Percentiles rank a stretch among this genome's conserved stretches.
Conservation (phyloP, 2,888 invertebrate species). For the Esperia sulphurella region DNA sequence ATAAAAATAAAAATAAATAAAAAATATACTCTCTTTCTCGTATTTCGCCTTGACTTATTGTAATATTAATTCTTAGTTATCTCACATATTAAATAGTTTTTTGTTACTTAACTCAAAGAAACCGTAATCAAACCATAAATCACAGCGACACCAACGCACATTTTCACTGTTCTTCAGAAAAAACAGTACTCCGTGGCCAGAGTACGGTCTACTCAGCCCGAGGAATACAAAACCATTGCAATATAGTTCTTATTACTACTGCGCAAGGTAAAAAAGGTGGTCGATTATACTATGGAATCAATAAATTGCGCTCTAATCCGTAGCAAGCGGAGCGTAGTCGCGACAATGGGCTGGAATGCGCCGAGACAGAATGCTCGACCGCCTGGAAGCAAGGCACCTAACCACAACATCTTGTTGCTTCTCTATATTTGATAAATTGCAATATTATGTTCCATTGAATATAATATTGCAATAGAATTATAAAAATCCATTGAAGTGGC, state of each 20-base stretch:
- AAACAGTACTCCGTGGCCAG: slow-evolving; percentile 40
- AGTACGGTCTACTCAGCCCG: slow-evolving; percentile 21
- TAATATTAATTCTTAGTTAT: too few relatives aligned
- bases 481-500: too few relatives aligned
- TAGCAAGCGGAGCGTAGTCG: slow-evolving; percentile 41
- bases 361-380: slow-evolving; percentile 39
- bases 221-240: too few relatives aligned
- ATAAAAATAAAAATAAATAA: too few relatives aligned
- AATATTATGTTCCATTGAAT: too few relatives aligned
- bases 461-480: too few relatives aligned
- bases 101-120: too few relatives aligned
- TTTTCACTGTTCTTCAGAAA: slow-evolving; percentile 18
- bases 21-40: too few relatives aligned
- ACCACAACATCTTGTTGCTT: slow-evolving; percentile 1
- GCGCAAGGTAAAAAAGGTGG: too few relatives aligned
- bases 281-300: slow-evolving; percentile 25
- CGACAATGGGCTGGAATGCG: slow-evolving; percentile 56
- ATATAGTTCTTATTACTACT: too few relatives aligned
- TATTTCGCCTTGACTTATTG: too few relatives aligned
- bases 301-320: slow-evolving; percentile 36
- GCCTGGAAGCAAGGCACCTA: slow-evolving; percentile 20
- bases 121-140: slow-evolving; percentile 28
- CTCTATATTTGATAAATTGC: neutral
- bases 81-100: too few relatives aligned
- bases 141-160: slow-evolving; percentile 20